Conservation (phyloP, 2,888 invertebrate species). For the Odontocolon sp. region DNA sequence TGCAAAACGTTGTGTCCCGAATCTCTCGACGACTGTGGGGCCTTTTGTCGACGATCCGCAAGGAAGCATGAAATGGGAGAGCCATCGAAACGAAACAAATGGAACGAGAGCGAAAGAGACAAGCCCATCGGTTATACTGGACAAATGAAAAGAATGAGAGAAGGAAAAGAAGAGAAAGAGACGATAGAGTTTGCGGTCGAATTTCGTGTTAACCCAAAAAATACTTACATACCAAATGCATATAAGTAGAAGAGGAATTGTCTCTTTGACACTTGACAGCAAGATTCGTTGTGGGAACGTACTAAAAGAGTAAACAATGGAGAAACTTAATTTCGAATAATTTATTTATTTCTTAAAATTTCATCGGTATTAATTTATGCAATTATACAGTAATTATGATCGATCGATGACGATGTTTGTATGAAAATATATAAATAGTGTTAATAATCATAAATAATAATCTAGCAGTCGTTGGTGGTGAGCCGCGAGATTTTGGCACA, state of each 20-base stretch:
- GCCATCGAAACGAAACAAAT: not conserved
- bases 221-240: slow-evolving; percentile 21
- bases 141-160: not conserved
- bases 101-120: not conserved
- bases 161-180: not conserved
- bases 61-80: slow-evolving; percentile 30
- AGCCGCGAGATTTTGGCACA: slow-evolving; percentile 22
- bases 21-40: slow-evolving; percentile 60
- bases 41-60: slow-evolving; percentile 17
- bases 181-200: slow-evolving; percentile 4
- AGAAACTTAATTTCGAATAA: slow-evolving; percentile 36
- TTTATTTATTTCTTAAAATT: slow-evolving; percentile 38
- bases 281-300: not conserved
- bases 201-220: slow-evolving; percentile 38
- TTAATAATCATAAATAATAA: slow-evolving; percentile 61
- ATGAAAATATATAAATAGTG: slow-evolving; percentile 53
- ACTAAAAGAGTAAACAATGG: not conserved
- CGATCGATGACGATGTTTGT: slow-evolving; percentile 33
- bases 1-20: slow-evolving; percentile 76
- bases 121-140: not conserved
- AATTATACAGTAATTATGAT: slow-evolving; percentile 26
- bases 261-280: too few relatives aligned
- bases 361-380: slow-evolving; percentile 37
- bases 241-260: too few relatives aligned
- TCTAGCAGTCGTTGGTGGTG: slow-evolving; percentile 57